These are phyloP conservation scores for Acrossocheilus wenchowensis DNA, from an alignment of 2,797 vertebrate genomes.

Conservation along the genomic window DNA sequence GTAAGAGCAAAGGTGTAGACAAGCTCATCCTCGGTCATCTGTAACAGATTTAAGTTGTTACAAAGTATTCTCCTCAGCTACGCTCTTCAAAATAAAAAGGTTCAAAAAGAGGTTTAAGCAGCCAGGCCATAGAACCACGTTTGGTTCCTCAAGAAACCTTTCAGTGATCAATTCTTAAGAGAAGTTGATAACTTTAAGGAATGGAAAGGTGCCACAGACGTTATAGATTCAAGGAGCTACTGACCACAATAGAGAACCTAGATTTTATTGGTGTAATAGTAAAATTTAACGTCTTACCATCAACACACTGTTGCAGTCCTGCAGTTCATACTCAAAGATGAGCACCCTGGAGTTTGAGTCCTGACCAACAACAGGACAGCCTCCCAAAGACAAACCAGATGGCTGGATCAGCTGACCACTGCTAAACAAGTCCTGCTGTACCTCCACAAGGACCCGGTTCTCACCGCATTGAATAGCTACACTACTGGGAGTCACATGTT, in stretches of 20 bases:
- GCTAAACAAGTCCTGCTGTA: conserved; percentile 72
- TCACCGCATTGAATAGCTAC: conserved; percentile 66
- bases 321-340: conserved; percentile 63
- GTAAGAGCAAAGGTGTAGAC: conserved; percentile 69
- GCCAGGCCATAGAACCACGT: too few species aligned
- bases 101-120: too few species aligned
- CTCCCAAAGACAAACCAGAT: conserved; percentile 69
- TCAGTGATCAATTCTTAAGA: too few species aligned
- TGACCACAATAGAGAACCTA: too few species aligned
- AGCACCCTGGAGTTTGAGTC: conserved; percentile 37
- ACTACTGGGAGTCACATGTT: conserved; percentile 58
- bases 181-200: too few species aligned
- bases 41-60: background rate
- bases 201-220: too few species aligned
- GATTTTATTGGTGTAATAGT: too few species aligned
- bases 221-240: too few species aligned
- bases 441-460: conserved; percentile 60
- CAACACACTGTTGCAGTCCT: conserved; percentile 65
- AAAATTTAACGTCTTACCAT: background rate
- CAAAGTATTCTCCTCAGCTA: too few species aligned
- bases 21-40: conserved; percentile 69
- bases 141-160: too few species aligned
- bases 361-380: conserved; percentile 54
- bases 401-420: conserved; percentile 69
- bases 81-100: too few species aligned